Base-by-base conservation (phyloP, 1,140 invertebrate genomes). In the Leptoteleia sp. region DNA sequence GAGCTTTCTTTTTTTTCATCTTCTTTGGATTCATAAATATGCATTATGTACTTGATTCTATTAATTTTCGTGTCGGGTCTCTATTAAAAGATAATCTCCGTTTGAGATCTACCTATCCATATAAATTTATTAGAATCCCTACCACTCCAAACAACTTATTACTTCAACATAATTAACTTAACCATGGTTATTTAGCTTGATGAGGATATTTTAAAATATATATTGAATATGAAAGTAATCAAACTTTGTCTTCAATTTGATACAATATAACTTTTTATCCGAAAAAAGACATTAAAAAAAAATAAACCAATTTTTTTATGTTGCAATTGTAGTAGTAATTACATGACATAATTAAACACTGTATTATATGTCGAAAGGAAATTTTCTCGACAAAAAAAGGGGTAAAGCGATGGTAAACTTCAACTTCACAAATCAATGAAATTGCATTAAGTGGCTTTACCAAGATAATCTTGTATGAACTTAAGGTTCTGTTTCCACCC, bases 381-480 rank as follows among this genome's bases (percentile, higher is more conserved):
- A 38, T 7, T 38, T 5, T 38, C 1, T n/a, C 3, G 0, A 17
- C 4, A 19, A 47, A 27, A 47, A 25, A 47, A 13, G 7, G 33
- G 8, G 45, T 45, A 25, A 61, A 19, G 11, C 19, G 31, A 33
- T 33, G 31, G 12, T 33, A 33, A 33, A 33, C 9, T 11, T 12
- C 31, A 33, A 33, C 31, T 33, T 33, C 31, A 33, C 31, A 33
- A 33, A 33, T 33, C 31, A 33, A 33, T 33, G n/a, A 33, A 33
- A 33, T 33, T 35, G 40, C 12, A 61, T 45, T 61, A 61, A 61
- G 17, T 61, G 35, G 55, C 40, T 61, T 61, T 45, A 13, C 7
- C 9, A 19, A 48, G 48, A 27, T 67, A 67, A 67, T 67, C 47
- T 54, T 40, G 25, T 67, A 67, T 45, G 45, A 67, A 67, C 38